phyloP scores from a whole-genome alignment of 2,888 invertebrate genomes.

The Mythimna loreyi region DNA sequence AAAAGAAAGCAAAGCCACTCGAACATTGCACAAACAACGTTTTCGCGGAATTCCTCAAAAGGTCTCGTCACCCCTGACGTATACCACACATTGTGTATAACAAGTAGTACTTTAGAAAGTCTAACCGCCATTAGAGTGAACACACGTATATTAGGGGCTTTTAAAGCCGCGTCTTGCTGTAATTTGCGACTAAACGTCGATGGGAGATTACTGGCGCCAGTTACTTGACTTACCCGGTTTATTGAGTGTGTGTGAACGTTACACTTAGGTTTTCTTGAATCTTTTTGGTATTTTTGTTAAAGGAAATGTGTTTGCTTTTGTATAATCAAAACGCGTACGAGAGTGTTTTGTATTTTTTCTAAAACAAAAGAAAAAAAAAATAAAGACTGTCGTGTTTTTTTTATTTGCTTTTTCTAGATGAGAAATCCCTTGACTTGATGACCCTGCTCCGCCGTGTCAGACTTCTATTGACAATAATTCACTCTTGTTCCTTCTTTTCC shows the following conservation, averaged over 20 bases:
- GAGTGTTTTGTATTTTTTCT: too few species aligned
- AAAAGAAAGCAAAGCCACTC: neutral
- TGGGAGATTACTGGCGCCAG: constrained; percentile 49
- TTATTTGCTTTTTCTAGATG: too few species aligned
- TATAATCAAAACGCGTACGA: neutral
- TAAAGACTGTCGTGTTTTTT: too few species aligned
- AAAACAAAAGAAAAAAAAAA: too few species aligned
- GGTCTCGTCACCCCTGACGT: constrained; percentile 25
- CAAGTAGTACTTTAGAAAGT: constrained; percentile 50
- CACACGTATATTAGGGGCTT: constrained; percentile 60
- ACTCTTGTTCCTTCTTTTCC: too few species aligned
- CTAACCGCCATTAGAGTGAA: constrained; percentile 46
- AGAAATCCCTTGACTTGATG: too few species aligned
- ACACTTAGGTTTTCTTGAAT: neutral
- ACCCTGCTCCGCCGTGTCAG: too few species aligned
- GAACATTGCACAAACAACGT: constrained; percentile 1
- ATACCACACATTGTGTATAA: constrained; percentile 24
- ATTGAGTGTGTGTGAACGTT: constrained; percentile 10
- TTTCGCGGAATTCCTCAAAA: neutral
- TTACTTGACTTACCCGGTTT: constrained; percentile 35
- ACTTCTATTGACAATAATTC: too few species aligned
- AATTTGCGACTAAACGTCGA: constrained; percentile 62
- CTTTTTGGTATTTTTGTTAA: neutral
- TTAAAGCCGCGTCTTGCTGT: constrained; percentile 54
- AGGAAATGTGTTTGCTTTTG: neutral